Percentiles rank a stretch among this genome's conserved stretches.
phyloP scores from a whole-genome alignment of 2,888 invertebrate species.

The Acanthosepion lycidas region DNA sequence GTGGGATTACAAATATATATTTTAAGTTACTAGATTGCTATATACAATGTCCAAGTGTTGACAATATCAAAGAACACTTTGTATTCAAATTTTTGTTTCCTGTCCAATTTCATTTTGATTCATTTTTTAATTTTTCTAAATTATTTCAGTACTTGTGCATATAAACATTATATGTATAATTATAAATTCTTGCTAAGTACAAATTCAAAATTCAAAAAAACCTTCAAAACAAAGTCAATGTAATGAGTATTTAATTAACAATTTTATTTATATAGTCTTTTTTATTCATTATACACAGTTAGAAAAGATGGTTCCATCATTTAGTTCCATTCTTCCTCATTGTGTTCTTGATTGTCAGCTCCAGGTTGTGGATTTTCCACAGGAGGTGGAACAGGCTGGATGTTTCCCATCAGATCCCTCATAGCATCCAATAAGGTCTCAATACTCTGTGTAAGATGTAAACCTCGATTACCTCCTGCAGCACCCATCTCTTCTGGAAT shows the following conservation, averaged over 20 bases:
- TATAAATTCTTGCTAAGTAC: background rate
- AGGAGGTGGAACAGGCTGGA: slow-evolving; percentile 79
- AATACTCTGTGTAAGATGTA: slow-evolving; percentile 80
- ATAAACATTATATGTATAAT: background rate
- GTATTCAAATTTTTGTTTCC: too few relatives aligned
- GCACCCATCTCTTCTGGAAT: slow-evolving; percentile 57
- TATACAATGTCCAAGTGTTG: too few relatives aligned
- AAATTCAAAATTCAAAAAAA: background rate
- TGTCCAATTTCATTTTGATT: too few relatives aligned
- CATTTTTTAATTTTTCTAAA: too few relatives aligned
- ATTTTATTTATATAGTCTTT: background rate
- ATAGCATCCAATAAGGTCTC: slow-evolving; percentile 83
- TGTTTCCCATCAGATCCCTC: slow-evolving; percentile 82
- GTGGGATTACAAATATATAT: too few relatives aligned
- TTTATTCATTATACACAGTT: background rate
- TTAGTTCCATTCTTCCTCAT: slow-evolving; percentile 53
- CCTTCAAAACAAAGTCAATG: background rate
- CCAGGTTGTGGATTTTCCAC: slow-evolving; percentile 67
- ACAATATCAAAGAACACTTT: too few relatives aligned
- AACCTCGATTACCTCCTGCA: slow-evolving; percentile 61
- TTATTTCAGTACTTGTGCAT: too few relatives aligned
- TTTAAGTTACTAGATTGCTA: too few relatives aligned
- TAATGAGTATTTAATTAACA: background rate
- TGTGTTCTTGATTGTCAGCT: slow-evolving; percentile 53
- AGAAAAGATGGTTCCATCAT: background rate